Conservation (phyloP, 1,140 invertebrate species). For the Alviniconcha marisindica region DNA sequence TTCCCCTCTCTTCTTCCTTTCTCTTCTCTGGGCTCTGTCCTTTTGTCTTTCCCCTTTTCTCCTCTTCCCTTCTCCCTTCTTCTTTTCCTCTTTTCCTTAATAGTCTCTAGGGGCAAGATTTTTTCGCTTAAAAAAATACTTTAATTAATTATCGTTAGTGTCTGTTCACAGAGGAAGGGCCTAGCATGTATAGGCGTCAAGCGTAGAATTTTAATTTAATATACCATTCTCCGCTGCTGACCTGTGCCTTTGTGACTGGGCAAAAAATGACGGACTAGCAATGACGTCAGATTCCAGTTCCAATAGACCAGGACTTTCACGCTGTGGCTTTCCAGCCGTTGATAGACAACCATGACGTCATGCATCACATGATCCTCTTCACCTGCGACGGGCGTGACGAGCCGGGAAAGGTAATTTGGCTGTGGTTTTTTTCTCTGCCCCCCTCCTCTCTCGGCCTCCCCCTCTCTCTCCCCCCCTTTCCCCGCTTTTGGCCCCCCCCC, state of each 20-base stretch:
- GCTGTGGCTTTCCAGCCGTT: conserved; percentile 53
- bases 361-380: conserved; percentile 61
- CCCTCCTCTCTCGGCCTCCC: not conserved
- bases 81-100: too few relatives aligned
- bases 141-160: not conserved
- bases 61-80: too few relatives aligned
- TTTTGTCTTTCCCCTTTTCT: too few relatives aligned
- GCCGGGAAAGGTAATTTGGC: not conserved
- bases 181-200: too few relatives aligned
- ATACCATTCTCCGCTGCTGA: not conserved
- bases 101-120: too few relatives aligned
- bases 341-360: conserved; percentile 52
- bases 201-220: too few relatives aligned
- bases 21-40: too few relatives aligned
- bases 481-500: not conserved
- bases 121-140: too few relatives aligned
- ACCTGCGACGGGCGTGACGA: conserved; percentile 38
- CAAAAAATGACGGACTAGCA: not conserved
- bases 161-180: not conserved
- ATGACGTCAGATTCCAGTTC: conserved; percentile 21
- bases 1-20: too few relatives aligned
- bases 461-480: not conserved
- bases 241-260: not conserved
- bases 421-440: not conserved
- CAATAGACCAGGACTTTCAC: conserved; percentile 44